Conservation (phyloP, 2,113 vertebrate genomes). For the Tichodroma muraria region DNA sequence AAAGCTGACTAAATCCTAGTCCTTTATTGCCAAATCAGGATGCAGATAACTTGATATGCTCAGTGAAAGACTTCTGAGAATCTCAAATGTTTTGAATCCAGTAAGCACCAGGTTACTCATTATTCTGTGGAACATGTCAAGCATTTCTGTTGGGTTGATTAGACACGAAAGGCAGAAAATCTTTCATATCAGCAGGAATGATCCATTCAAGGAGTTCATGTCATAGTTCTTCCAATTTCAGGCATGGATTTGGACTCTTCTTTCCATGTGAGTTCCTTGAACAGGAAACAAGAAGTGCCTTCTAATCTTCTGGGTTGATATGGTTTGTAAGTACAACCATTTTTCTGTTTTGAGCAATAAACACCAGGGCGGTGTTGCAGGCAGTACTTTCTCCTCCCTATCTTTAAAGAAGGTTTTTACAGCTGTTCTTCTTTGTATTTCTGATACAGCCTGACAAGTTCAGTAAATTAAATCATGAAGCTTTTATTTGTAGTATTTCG, state of each 20-base stretch:
- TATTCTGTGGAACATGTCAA: neutral
- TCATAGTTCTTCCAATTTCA: neutral
- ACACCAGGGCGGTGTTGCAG: neutral
- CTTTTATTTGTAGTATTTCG: neutral
- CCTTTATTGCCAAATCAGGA: neutral
- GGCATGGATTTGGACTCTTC: neutral
- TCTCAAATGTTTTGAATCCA: neutral
- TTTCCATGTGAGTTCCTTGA: neutral
- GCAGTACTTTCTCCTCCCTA: neutral
- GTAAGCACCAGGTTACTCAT: neutral
- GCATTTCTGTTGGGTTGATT: neutral
- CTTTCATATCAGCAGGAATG: neutral
- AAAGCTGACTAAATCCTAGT: neutral
- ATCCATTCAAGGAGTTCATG: neutral
- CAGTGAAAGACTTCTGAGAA: neutral
- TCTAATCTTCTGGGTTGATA: constrained; percentile 11
- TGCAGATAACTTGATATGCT: neutral
- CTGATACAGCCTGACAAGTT: neutral
- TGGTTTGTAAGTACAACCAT: neutral
- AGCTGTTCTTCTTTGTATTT: neutral
- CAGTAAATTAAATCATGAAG: neutral
- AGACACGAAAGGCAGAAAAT: neutral
- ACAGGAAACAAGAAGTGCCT: neutral
- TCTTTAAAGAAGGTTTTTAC: neutral
- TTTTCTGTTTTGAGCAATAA: constrained; percentile 7